Conservation (phyloP, 2,797 vertebrate species). For the Champsocephalus esox region DNA sequence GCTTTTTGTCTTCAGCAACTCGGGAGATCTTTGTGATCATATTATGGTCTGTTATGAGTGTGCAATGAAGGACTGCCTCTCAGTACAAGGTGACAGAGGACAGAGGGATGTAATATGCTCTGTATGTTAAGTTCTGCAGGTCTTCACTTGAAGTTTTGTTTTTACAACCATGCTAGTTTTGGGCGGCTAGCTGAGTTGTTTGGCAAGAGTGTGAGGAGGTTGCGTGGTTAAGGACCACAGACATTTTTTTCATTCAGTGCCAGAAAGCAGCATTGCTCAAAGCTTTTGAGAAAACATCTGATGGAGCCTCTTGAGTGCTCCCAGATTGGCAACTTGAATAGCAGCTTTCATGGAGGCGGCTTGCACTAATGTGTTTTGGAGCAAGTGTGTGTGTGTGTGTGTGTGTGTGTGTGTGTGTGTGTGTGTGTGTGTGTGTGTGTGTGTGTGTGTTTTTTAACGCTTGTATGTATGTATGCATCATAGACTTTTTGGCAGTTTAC, state of each 20-base stretch:
- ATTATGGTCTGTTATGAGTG: neutral
- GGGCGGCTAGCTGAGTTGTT: slow-evolving; percentile 32
- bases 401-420: slow-evolving; percentile 9
- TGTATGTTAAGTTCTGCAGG: slow-evolving; percentile 19
- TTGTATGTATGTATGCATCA: slow-evolving; percentile 51
- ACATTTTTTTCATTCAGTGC: slow-evolving; percentile 71
- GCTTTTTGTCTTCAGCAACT: neutral
- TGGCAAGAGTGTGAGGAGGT: slow-evolving; percentile 56
- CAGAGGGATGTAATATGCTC: slow-evolving; percentile 3
- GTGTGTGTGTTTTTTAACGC: slow-evolving; percentile 24
- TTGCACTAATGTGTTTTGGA: slow-evolving; percentile 72
- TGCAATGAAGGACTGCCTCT: neutral
- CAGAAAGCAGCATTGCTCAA: slow-evolving; percentile 65
- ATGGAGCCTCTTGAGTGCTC: slow-evolving; percentile 80
- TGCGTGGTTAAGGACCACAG: slow-evolving; percentile 66
- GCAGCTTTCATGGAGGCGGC: slow-evolving; percentile 75
- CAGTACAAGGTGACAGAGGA: neutral
- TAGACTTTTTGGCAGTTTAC: slow-evolving; percentile 59
- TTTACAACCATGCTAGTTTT: slow-evolving; percentile 60
- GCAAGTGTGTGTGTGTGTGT: neutral
- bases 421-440: slow-evolving; percentile 8
- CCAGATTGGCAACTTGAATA: slow-evolving; percentile 81
- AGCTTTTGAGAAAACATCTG: slow-evolving; percentile 80
- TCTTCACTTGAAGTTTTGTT: slow-evolving; percentile 52
- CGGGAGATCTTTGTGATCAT: neutral